Conservation (phyloP, 2,113 vertebrate genomes). For the Phrynosoma platyrhinos region DNA sequence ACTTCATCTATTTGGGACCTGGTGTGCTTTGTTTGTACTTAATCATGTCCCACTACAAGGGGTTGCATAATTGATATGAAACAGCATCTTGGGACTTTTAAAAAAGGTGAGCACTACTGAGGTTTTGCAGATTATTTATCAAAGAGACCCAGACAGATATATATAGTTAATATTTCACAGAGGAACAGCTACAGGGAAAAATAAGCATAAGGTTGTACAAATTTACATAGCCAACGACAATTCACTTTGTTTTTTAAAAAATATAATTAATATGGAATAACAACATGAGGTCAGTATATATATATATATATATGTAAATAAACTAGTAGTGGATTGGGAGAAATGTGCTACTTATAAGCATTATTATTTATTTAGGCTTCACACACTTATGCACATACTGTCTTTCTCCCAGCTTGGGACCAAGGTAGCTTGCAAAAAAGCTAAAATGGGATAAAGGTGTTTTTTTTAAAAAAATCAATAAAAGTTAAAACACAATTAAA, state of each 20-base stretch:
- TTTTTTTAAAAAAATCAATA: too few relatives aligned
- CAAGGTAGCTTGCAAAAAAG: too few relatives aligned
- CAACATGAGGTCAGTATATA: background rate
- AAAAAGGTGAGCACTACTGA: background rate
- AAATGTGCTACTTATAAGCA: background rate
- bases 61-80: slow-evolving; percentile 22
- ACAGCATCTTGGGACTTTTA: background rate
- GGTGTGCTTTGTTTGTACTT: slow-evolving; percentile 12
- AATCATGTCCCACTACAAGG: slow-evolving; percentile 22
- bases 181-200: background rate
- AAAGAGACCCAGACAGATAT: background rate
- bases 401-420: too few relatives aligned
- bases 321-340: too few relatives aligned
- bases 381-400: too few relatives aligned
- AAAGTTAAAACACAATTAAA: too few relatives aligned
- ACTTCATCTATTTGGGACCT: slow-evolving; percentile 1
- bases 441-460: too few relatives aligned
- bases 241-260: background rate
- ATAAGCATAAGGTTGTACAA: background rate
- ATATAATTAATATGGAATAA: background rate
- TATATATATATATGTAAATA: background rate
- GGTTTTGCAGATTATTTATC: slow-evolving; percentile 17
- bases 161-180: background rate
- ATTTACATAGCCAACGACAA: background rate
- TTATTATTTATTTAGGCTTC: background rate